A percentile compares a stretch with the other conserved stretches of the same genome.
These are phyloP conservation scores for Zaprionus lineosus DNA, from an alignment of 2,888 invertebrate species.

Conservation along the genomic window DNA sequence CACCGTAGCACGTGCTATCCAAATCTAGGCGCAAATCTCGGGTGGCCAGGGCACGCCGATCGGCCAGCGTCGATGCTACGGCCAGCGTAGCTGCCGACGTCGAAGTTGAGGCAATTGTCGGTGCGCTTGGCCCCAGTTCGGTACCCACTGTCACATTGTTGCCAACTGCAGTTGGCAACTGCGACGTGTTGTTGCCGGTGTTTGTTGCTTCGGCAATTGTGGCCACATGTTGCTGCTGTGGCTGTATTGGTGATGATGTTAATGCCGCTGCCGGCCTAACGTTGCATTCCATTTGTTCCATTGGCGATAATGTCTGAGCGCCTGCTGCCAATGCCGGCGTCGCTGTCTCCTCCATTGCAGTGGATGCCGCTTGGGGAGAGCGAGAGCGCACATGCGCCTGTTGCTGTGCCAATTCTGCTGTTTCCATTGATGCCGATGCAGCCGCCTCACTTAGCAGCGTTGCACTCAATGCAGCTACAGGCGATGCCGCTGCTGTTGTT, in stretches of 20 bases:
- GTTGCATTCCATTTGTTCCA: slow-evolving; percentile 61
- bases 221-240: slow-evolving; percentile 56
- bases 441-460: slow-evolving; percentile 65
- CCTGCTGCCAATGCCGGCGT: slow-evolving; percentile 46
- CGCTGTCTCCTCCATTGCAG: slow-evolving; percentile 55
- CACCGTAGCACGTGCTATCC: slow-evolving; percentile 76
- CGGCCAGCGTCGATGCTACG: slow-evolving; percentile 69
- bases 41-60: slow-evolving; percentile 75
- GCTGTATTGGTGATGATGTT: slow-evolving; percentile 36
- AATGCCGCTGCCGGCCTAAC: slow-evolving; percentile 20
- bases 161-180: slow-evolving; percentile 9
- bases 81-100: background rate
- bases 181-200: slow-evolving; percentile 15
- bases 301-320: slow-evolving; percentile 37
- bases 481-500: slow-evolving; percentile 40
- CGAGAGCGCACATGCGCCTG: slow-evolving; percentile 69
- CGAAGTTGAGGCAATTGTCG: slow-evolving; percentile 7
- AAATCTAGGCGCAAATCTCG: slow-evolving; percentile 82
- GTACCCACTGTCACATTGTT: slow-evolving; percentile 23
- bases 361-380: slow-evolving; percentile 56
- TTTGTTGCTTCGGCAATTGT: slow-evolving; percentile 17
- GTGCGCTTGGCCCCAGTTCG: slow-evolving; percentile 26
- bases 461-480: slow-evolving; percentile 52
- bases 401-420: slow-evolving; percentile 57
- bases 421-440: slow-evolving; percentile 57